phyloP scores from a whole-genome alignment of 2,113 vertebrate species.

The Thomomys bottae region DNA sequence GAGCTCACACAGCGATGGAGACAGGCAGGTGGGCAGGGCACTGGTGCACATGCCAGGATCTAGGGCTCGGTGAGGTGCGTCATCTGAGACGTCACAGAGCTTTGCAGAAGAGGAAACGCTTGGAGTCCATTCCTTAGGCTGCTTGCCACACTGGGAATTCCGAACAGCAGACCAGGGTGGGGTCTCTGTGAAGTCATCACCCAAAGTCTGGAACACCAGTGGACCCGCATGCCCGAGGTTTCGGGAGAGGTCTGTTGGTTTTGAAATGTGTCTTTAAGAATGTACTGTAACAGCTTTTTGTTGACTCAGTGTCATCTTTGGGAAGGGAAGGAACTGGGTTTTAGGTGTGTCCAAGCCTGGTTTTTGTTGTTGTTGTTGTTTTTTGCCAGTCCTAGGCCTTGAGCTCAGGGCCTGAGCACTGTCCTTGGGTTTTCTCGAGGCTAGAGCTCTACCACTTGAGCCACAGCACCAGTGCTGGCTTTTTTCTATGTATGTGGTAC shows the following conservation, averaged over 20 bases:
- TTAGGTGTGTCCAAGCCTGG: not conserved
- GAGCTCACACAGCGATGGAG: not conserved
- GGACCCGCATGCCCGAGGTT: not conserved
- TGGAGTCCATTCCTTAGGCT: not conserved
- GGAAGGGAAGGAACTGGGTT: constrained; percentile 2
- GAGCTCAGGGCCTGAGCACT: too few relatives aligned
- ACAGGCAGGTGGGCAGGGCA: not conserved
- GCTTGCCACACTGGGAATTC: not conserved
- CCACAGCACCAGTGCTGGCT: too few relatives aligned
- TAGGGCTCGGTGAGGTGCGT: not conserved
- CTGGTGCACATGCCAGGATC: not conserved
- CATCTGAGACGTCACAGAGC: not conserved
- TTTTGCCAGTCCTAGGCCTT: too few relatives aligned
- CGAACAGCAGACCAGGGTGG: too few relatives aligned
- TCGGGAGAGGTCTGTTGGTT: not conserved
- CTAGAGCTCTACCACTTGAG: too few relatives aligned
- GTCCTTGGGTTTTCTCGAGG: too few relatives aligned
- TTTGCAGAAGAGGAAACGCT: not conserved
- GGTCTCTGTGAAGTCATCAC: not conserved
- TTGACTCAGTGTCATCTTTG: not conserved
- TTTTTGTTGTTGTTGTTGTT: too few relatives aligned
- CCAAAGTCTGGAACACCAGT: not conserved
- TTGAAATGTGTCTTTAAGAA: not conserved
- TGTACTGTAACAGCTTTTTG: not conserved
- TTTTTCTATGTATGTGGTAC: too few relatives aligned